Evolutionary conservation across 2,797 vertebrate species (phyloP), one percentile per base, ranked within the genome.

Genomic region (Danio tinwini): DNA sequence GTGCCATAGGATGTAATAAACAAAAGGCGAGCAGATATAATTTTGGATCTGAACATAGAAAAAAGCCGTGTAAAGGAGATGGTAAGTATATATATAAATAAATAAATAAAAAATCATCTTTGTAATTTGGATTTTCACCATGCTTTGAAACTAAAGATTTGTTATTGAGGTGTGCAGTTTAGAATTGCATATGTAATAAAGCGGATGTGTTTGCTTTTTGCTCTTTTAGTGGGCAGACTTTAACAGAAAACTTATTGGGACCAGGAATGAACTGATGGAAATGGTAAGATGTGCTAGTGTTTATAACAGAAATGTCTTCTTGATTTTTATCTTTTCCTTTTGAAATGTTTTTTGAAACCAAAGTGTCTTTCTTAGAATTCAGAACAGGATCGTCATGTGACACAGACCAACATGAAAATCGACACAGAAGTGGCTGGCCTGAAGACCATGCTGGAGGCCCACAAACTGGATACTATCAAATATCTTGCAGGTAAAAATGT

Each of bases 381-480:
- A 19, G 95, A 97, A 39, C 96, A 99, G 56, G 96, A 98, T 59
- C 92, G 94, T 37, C 93, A 95, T 81, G 85, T 98, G 87, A 97
- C 95, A 16, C 93, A 97, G 78, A 96, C 95, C 5, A 95, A 97
- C 87, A 94, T 96, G 91, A 99, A 97, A 89, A 97, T 98, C 73
- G 97, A 98, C 86, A 98, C 97, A 0, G 97, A 99, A 89, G 95
- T 98, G 42, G 96, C 98, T 0, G 98, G 97, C 74, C 89, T 99
- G 84, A 99, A 98, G 93, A 99, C 97, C 67, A 95, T 99, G 95
- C 91, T 98, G 0, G 97, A 98, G 87, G 93, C 96, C 0, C 96
- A 99, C 91, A 99, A 99, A 91, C 95, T 99, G 73, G 98, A 99
- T 80, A 96, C 95, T 1, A 98, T 99, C 83, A 99, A 99, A 86